phyloP scores from a whole-genome alignment of 2,113 vertebrate species.

The Marmota monax region DNA sequence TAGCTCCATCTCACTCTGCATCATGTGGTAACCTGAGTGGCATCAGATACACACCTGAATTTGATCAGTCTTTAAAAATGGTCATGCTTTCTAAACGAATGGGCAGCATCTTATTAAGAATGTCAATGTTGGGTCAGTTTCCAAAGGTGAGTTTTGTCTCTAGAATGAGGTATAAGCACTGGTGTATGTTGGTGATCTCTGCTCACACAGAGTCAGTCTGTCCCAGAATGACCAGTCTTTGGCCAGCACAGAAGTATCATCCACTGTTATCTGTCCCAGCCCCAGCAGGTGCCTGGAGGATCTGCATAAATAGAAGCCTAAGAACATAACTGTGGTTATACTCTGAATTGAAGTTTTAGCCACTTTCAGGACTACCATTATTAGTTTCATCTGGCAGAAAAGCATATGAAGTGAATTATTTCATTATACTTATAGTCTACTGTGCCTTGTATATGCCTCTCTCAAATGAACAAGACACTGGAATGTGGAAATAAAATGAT shows the following conservation, averaged over 20 bases:
- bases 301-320: background rate
- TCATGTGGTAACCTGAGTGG: background rate
- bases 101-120: constrained; percentile 67
- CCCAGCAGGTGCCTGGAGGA: background rate
- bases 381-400: background rate
- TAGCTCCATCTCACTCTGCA: background rate
- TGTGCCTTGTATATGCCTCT: background rate
- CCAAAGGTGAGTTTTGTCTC: constrained; percentile 57
- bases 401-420: background rate
- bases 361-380: background rate
- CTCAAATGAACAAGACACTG: background rate
- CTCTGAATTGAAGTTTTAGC: background rate
- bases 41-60: background rate
- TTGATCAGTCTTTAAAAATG: background rate
- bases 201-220: background rate
- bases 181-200: background rate
- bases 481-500: constrained; percentile 14
- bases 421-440: background rate
- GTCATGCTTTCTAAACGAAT: background rate
- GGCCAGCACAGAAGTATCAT: background rate
- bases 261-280: too few species aligned
- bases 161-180: constrained; percentile 44
- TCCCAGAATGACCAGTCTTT: background rate
- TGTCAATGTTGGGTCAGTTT: constrained; percentile 61
- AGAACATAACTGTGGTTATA: background rate